phyloP scores from a whole-genome alignment of 2,113 vertebrate species.

The Cyanoderma ruficeps region DNA sequence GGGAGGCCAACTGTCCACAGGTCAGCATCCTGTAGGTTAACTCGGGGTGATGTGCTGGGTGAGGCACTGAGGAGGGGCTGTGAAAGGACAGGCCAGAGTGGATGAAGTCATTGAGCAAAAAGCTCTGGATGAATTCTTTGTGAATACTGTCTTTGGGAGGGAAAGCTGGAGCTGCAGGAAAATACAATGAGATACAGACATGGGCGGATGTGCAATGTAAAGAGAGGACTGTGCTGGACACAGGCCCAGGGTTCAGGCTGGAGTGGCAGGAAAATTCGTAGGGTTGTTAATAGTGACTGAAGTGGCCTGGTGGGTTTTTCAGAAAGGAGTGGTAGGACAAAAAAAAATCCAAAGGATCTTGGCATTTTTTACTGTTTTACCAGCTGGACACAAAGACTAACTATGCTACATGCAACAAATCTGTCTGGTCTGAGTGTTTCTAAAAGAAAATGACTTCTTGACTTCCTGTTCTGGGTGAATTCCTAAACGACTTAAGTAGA shows the following conservation, averaged over 20 bases:
- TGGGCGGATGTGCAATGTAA: background rate
- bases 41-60: background rate
- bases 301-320: background rate
- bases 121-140: background rate
- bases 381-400: background rate
- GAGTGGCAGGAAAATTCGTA: background rate
- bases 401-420: background rate
- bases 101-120: conserved; percentile 46
- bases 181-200: conserved; percentile 17
- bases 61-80: conserved; percentile 2
- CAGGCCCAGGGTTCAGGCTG: background rate
- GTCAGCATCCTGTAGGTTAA: background rate
- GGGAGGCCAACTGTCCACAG: background rate
- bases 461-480: background rate
- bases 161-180: conserved; percentile 2
- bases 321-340: background rate
- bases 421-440: background rate
- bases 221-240: conserved; percentile 12
- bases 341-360: background rate
- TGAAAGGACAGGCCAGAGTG: background rate
- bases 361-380: background rate
- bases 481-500: background rate
- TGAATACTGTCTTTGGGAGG: conserved; percentile 47
- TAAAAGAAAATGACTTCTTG: background rate
- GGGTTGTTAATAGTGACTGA: background rate